Evolutionary conservation across 1,140 invertebrate genomes (phyloP).

Genomic region (Polypedilum vanderplanki): DNA sequence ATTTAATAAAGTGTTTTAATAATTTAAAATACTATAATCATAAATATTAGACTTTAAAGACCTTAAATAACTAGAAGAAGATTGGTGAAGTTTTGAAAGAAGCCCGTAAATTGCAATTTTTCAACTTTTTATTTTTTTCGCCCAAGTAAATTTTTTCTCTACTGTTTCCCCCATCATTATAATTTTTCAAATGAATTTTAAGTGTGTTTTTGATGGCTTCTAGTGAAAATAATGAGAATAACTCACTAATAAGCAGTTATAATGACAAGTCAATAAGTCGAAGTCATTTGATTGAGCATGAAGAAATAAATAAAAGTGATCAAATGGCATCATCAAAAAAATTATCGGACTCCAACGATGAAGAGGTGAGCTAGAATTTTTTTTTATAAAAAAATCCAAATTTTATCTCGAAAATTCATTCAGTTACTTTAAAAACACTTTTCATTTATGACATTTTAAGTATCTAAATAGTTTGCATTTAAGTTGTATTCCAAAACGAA

Average conservation of each 20-base stretch:
- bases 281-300: not conserved
- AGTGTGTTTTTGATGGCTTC: constrained; percentile 19
- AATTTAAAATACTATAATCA: constrained; percentile 4
- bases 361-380: not conserved
- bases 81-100: not conserved
- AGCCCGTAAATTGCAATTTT: not conserved
- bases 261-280: not conserved
- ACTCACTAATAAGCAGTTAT: not conserved
- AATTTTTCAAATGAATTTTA: constrained; percentile 24
- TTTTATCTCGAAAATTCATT: not conserved
- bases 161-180: not conserved
- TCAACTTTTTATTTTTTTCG: not conserved
- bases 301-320: not conserved
- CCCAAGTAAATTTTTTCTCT: constrained; percentile 19
- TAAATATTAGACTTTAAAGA: constrained; percentile 20
- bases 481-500: not conserved
- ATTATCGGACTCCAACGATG: not conserved
- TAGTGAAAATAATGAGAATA: not conserved
- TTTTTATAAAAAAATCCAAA: not conserved
- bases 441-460: not conserved
- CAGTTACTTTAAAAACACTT: not conserved
- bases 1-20: constrained; percentile 7
- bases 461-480: too few relatives aligned
- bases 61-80: not conserved
- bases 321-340: constrained; percentile 21